Conservation (phyloP, 1,140 invertebrate species). For the Arctopsyche grandis region DNA sequence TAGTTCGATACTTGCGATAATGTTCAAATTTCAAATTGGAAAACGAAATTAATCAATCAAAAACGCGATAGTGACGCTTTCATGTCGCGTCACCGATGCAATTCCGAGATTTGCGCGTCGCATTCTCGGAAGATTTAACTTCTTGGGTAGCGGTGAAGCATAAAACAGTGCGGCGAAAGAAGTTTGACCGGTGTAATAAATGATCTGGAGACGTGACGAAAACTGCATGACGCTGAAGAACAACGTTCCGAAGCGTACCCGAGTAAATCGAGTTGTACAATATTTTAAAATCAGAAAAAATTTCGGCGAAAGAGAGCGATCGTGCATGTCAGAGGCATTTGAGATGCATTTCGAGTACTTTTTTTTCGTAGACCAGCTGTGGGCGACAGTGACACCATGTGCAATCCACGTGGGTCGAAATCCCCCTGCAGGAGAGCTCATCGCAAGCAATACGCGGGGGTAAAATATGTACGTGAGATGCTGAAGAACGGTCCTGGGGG, state of each 20-base stretch:
- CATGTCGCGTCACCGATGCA: not conserved
- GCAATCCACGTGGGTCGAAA: slow-evolving; percentile 11
- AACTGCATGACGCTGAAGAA: not conserved
- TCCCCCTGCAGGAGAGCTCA: slow-evolving; percentile 9
- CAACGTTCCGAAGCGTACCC: too few species aligned
- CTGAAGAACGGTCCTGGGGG: slow-evolving; percentile 4
- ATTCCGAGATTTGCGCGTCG: not conserved
- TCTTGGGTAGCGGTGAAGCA: not conserved
- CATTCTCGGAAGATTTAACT: not conserved
- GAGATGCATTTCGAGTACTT: not conserved
- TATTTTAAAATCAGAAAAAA: not conserved
- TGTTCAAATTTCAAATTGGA: too few species aligned
- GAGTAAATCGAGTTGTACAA: too few species aligned
- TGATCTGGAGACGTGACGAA: not conserved
- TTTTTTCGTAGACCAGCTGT: slow-evolving; percentile 1
- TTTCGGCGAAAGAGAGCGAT: not conserved
- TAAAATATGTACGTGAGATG: slow-evolving; percentile 8
- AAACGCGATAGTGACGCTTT: not conserved
- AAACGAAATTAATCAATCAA: not conserved
- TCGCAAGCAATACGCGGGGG: not conserved
- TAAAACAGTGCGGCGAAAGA: not conserved
- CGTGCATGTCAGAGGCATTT: not conserved
- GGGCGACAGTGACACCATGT: not conserved
- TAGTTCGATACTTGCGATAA: too few species aligned
- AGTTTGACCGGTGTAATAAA: not conserved